Conservation (phyloP, 2,797 vertebrate genomes). For the Coreius guichenoti region DNA sequence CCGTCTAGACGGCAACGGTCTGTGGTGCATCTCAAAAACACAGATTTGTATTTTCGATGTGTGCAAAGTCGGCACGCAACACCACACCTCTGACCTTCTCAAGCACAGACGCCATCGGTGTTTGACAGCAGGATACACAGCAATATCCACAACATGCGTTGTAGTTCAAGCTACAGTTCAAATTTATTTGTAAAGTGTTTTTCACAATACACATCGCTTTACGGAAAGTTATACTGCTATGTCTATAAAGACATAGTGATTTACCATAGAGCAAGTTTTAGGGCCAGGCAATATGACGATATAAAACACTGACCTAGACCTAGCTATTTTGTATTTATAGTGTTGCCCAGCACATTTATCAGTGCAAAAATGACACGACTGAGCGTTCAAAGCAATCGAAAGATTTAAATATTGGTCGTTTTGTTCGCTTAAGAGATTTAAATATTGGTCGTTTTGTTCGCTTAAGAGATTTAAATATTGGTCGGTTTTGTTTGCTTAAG, state of each 20-base stretch:
- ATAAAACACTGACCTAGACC: no score
- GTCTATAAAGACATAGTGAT: neutral
- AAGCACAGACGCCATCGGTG: constrained; percentile 19
- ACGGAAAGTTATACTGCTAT: neutral
- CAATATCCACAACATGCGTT: neutral
- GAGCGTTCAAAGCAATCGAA: neutral
- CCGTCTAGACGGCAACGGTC: constrained; percentile 33
- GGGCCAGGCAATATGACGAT: neutral
- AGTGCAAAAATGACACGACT: neutral
- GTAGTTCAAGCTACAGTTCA: neutral
- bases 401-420: no score
- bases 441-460: neutral
- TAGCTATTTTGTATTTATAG: neutral
- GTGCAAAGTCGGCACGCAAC: neutral
- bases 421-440: neutral
- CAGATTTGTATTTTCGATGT: constrained; percentile 34
- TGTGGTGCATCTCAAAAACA: constrained; percentile 40
- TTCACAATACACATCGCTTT: neutral
- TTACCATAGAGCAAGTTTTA: neutral
- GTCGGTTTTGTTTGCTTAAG: neutral
- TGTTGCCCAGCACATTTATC: neutral
- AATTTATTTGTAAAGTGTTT: neutral
- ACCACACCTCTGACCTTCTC: constrained; percentile 42
- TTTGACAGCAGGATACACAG: constrained; percentile 18
- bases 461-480: no score